A percentile compares a stretch with the other conserved stretches of the same genome.
These are phyloP conservation scores for Apus apus DNA, from an alignment of 2,113 vertebrate species.

Conservation along the genomic window DNA sequence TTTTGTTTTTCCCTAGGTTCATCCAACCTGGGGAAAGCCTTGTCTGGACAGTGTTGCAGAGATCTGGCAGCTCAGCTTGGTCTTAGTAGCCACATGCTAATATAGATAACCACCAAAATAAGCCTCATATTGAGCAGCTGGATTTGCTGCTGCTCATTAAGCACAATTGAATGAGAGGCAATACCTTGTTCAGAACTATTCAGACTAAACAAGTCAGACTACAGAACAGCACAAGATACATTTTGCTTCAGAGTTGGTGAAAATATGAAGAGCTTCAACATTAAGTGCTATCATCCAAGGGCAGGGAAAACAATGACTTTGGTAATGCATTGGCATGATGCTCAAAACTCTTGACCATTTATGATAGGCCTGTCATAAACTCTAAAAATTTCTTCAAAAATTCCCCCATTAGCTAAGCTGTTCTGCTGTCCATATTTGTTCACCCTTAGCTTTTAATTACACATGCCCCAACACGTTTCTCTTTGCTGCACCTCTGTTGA, in stretches of 20 bases:
- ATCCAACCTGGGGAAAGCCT: neutral
- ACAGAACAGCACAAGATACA: neutral
- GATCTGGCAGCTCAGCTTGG: conserved; percentile 23
- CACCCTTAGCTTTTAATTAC: neutral
- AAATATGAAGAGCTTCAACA: neutral
- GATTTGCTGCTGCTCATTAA: neutral
- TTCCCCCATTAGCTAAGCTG: neutral
- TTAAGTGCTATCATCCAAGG: neutral
- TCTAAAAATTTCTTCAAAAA: neutral
- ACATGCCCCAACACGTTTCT: neutral
- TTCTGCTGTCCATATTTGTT: neutral
- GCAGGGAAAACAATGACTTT: neutral
- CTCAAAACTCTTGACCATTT: neutral
- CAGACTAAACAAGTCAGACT: conserved; percentile 19
- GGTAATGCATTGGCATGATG: neutral
- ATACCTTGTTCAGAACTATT: neutral
- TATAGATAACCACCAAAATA: neutral
- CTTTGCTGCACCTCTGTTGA: neutral
- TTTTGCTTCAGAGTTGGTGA: neutral
- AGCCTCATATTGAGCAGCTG: neutral
- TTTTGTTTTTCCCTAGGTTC: neutral
- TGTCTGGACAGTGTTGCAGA: conserved; percentile 19
- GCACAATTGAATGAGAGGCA: neutral
- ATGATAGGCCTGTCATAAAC: neutral
- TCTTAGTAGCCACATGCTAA: neutral